phyloP scores from a whole-genome alignment of 2,888 invertebrate species.

The Stratiomys singularior region DNA sequence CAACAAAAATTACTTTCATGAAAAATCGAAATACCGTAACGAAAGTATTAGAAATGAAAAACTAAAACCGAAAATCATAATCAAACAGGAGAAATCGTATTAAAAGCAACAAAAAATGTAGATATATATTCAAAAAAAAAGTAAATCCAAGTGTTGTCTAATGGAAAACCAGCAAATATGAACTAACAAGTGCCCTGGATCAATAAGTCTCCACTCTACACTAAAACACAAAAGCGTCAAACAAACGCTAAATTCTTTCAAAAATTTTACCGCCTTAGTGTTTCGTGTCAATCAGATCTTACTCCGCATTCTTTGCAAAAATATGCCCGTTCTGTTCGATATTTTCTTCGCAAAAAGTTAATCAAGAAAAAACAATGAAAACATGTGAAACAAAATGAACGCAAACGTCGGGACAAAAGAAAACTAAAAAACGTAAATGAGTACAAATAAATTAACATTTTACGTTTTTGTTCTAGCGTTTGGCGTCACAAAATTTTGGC shows the following conservation, averaged over 20 bases:
- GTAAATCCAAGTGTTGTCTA: no score
- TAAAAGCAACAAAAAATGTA: conserved; percentile 60
- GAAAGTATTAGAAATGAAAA: conserved; percentile 45
- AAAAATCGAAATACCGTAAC: conserved; percentile 10
- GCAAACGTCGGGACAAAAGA: conserved; percentile 67
- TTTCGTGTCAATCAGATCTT: not conserved
- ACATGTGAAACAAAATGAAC: conserved; percentile 58
- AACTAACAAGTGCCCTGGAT: not conserved
- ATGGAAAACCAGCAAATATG: not conserved
- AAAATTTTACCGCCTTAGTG: not conserved
- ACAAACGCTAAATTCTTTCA: conserved; percentile 51
- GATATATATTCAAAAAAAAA: no score
- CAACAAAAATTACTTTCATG: conserved; percentile 35
- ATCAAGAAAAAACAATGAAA: conserved; percentile 53
- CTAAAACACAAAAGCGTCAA: conserved; percentile 68
- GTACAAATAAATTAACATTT: conserved; percentile 45
- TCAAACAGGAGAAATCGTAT: conserved; percentile 64
- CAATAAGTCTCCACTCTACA: conserved; percentile 66
- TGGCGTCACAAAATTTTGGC: conserved; percentile 34
- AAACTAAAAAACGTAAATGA: conserved; percentile 50
- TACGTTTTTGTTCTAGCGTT: conserved; percentile 45
- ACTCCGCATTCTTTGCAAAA: not conserved
- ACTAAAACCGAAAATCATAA: conserved; percentile 56
- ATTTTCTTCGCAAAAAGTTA: conserved; percentile 3
- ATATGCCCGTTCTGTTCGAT: not conserved